phyloP scores from a whole-genome alignment of 2,888 invertebrate species.

The Pedicia rivosa region DNA sequence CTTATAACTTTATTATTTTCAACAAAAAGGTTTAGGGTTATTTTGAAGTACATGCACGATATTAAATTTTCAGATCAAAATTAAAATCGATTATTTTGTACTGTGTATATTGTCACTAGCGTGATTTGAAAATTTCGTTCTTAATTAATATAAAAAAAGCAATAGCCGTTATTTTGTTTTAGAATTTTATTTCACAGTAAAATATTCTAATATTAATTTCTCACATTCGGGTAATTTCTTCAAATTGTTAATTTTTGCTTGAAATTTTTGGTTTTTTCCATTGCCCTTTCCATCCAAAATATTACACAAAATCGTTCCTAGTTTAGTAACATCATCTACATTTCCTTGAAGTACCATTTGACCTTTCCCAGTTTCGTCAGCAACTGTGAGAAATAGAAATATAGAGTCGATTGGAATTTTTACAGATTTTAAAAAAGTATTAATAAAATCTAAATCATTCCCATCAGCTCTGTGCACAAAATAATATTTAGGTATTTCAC shows the following conservation, averaged over 20 bases:
- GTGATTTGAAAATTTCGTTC: too few species aligned
- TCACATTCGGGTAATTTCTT: conserved; percentile 46
- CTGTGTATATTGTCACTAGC: too few species aligned
- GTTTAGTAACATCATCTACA: conserved; percentile 20
- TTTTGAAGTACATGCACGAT: too few species aligned
- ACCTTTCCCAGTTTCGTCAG: conserved; percentile 46
- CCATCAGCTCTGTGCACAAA: conserved; percentile 54
- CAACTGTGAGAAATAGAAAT: conserved; percentile 50
- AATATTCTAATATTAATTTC: conserved; percentile 40
- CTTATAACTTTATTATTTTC: too few species aligned
- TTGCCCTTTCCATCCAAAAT: conserved; percentile 62
- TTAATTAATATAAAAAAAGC: too few species aligned
- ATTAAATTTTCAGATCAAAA: too few species aligned
- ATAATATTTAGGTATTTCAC: conserved; percentile 38
- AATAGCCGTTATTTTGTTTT: too few species aligned
- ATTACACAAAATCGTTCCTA: conserved; percentile 39
- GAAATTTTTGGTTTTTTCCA: conserved; percentile 52
- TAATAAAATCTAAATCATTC: conserved; percentile 56
- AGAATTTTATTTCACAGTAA: too few species aligned
- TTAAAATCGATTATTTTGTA: too few species aligned
- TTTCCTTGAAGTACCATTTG: conserved; percentile 35
- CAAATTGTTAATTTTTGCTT: conserved; percentile 59
- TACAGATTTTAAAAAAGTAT: conserved; percentile 47
- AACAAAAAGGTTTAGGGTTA: too few species aligned
- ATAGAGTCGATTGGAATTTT: conserved; percentile 31